Percentiles rank a stretch among this genome's conserved stretches.
These are phyloP conservation scores for Dicranocentrus wangi DNA, from an alignment of 2,888 invertebrate species.

Conservation along the genomic window DNA sequence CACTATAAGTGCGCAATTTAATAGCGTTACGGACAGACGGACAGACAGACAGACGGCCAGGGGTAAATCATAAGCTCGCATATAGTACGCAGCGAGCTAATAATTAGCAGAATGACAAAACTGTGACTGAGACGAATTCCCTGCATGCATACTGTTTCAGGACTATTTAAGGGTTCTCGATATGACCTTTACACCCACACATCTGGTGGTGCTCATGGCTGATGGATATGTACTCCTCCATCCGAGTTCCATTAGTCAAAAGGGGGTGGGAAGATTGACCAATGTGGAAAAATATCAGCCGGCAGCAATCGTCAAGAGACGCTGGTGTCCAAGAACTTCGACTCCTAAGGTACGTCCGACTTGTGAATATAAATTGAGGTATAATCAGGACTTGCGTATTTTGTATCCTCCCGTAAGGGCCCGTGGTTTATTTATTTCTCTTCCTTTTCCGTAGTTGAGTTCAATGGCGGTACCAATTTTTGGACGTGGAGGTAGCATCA, in stretches of 20 bases:
- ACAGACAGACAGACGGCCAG: too few species aligned
- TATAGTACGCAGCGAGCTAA: too few species aligned
- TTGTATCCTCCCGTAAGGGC: too few species aligned
- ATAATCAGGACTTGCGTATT: not conserved
- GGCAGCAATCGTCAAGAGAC: conserved; percentile 46
- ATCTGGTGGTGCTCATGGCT: conserved; percentile 46
- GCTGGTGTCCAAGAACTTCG: conserved; percentile 59
- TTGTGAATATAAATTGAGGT: not conserved
- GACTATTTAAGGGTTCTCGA: conserved; percentile 46
- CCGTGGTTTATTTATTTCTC: not conserved
- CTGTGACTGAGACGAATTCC: too few species aligned
- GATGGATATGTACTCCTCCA: conserved; percentile 55
- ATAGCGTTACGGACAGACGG: too few species aligned
- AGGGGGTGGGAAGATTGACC: conserved; percentile 38
- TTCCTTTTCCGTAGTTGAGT: conserved; percentile 19
- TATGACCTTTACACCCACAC: conserved; percentile 62
- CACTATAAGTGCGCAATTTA: too few species aligned
- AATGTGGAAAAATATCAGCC: conserved; percentile 35
- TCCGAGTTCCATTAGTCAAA: conserved; percentile 22
- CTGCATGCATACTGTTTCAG: too few species aligned
- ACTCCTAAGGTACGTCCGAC: conserved; percentile 36
- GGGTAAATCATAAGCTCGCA: too few species aligned
- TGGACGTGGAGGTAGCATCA: conserved; percentile 42
- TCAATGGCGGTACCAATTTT: conserved; percentile 55
- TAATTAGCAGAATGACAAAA: too few species aligned